These are phyloP conservation scores for Standfussiana lucernea DNA, from an alignment of 2,888 invertebrate species.

Conservation along the genomic window DNA sequence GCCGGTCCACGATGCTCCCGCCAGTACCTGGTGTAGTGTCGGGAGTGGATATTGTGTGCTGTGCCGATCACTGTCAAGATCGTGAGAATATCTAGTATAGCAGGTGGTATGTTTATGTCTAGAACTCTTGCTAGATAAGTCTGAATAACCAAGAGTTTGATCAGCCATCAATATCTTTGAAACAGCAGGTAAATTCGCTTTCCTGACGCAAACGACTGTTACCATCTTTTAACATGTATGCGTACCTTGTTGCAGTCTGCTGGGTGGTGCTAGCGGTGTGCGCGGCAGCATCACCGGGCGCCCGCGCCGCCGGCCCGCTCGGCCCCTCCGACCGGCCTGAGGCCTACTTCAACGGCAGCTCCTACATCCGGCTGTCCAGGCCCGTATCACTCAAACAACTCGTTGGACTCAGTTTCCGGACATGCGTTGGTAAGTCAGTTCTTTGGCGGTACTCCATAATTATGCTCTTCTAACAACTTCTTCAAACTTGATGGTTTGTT, in stretches of 20 bases:
- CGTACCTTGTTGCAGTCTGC: constrained; percentile 71
- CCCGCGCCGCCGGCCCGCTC: constrained; percentile 78
- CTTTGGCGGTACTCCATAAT: not conserved
- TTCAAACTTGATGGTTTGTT: not conserved
- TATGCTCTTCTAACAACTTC: not conserved
- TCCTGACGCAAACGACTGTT: not conserved
- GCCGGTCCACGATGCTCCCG: not conserved
- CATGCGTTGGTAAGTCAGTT: constrained; percentile 92
- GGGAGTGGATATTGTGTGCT: constrained; percentile 6
- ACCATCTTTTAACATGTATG: not conserved
- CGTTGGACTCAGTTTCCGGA: constrained; percentile 95
- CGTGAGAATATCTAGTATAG: not conserved
- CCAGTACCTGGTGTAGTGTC: constrained; percentile 4
- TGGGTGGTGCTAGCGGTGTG: constrained; percentile 70
- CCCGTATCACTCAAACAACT: constrained; percentile 95
- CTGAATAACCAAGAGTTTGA: not conserved
- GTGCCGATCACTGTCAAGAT: not conserved
- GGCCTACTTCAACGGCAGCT: constrained; percentile 96
- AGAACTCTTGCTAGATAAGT: not conserved
- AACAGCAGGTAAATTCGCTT: not conserved
- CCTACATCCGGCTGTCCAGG: constrained; percentile 93
- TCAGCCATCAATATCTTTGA: not conserved
- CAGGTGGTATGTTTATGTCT: not conserved
- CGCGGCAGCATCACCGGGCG: constrained; percentile 65
- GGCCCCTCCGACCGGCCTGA: constrained; percentile 93